Evolutionary conservation across 1,140 invertebrate genomes (phyloP).

Genomic region (Ctenoplectra terminalis): DNA sequence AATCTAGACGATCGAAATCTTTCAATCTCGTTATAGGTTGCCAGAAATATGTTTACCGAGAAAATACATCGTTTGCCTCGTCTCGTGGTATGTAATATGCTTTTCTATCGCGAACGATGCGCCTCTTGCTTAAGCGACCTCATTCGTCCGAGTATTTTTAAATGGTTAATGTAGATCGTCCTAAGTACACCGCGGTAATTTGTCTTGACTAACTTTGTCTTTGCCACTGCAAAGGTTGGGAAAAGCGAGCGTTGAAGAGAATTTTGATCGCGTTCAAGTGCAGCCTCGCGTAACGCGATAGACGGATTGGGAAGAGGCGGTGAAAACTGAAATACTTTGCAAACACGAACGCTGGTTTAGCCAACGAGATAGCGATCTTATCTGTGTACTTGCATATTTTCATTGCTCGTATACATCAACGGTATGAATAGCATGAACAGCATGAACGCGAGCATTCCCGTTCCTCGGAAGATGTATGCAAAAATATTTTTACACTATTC

Average conservation of each 20-base stretch:
- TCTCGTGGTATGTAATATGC: too few relatives aligned
- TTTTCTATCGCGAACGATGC: not conserved
- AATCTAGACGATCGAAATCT: conserved; percentile 59
- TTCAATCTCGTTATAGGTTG: conserved; percentile 29
- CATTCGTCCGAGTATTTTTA: conserved; percentile 8
- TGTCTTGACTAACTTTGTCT: not conserved
- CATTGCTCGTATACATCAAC: not conserved
- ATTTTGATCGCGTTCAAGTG: not conserved
- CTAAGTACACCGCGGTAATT: not conserved
- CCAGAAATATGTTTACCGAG: not conserved
- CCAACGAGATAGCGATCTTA: conserved; percentile 26
- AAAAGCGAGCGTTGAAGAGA: not conserved
- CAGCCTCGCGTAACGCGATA: conserved; percentile 26
- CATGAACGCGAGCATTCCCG: not conserved
- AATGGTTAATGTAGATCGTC: not conserved
- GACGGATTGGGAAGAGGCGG: conserved; percentile 24
- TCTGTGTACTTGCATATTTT: not conserved
- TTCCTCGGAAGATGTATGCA: not conserved
- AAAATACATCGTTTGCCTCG: not conserved
- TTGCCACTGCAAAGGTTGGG: not conserved
- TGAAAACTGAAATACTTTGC: conserved; percentile 37
- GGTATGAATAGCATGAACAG: too few relatives aligned
- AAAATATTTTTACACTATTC: not conserved
- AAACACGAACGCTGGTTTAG: conserved; percentile 11
- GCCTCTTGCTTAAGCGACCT: conserved; percentile 6